Percentiles rank a stretch among this genome's conserved stretches.
Evolutionary conservation across 2,113 vertebrate species (phyloP).

Genomic region (Coturnix japonica): DNA sequence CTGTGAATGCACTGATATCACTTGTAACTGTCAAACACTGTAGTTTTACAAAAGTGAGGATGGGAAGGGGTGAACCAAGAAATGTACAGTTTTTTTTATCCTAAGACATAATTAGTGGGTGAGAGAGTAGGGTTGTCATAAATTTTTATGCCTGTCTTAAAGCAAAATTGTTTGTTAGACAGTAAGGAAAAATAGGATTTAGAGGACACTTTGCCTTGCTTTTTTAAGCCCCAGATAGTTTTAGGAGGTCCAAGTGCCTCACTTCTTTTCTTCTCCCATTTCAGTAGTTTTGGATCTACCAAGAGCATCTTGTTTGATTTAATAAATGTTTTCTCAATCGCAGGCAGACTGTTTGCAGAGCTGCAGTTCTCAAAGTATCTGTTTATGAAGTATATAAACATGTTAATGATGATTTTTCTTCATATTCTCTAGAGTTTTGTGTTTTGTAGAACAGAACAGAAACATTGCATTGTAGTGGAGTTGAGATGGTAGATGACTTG

Average conservation of each 20-base stretch:
- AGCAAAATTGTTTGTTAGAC: not conserved
- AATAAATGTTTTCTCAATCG: constrained; percentile 57
- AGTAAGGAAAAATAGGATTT: not conserved
- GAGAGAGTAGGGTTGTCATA: not conserved
- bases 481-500: not conserved
- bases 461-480: not conserved
- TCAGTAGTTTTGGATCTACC: constrained; percentile 25
- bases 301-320: constrained; percentile 54
- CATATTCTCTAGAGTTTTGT: constrained; percentile 28
- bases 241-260: not conserved
- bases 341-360: constrained; percentile 39
- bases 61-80: not conserved
- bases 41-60: not conserved
- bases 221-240: not conserved
- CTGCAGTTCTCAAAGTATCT: constrained; percentile 17
- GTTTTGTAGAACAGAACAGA: constrained; percentile 8
- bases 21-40: not conserved
- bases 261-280: not conserved
- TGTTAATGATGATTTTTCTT: constrained; percentile 20
- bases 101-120: not conserved
- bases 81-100: not conserved
- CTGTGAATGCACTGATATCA: not conserved
- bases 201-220: not conserved
- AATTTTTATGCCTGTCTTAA: not conserved
- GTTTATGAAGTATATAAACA: constrained; percentile 32